Conservation (phyloP, 1,140 invertebrate species). For the Leptinotarsa texana region DNA sequence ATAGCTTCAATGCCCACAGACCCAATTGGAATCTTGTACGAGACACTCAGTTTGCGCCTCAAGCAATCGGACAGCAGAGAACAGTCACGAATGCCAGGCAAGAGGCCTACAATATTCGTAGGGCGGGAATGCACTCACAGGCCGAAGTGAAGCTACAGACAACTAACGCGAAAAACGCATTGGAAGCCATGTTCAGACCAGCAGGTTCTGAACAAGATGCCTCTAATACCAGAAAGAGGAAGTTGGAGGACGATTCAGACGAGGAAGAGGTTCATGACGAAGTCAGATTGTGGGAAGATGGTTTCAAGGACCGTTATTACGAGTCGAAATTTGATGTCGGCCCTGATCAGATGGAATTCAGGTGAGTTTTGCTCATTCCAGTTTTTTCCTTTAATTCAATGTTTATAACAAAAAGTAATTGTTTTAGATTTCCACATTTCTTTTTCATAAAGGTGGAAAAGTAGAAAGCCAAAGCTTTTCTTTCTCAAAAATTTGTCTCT, state of each 20-base stretch:
- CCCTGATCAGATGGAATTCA: constrained; percentile 80
- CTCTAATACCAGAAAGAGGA: constrained; percentile 58
- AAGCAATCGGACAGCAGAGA: constrained; percentile 58
- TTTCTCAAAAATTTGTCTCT: too few relatives aligned
- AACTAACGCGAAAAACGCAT: constrained; percentile 48
- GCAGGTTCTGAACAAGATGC: constrained; percentile 26
- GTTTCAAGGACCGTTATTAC: constrained; percentile 98
- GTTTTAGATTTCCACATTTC: too few relatives aligned
- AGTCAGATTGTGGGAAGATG: constrained; percentile 95
- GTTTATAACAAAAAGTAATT: too few relatives aligned
- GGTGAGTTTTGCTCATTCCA: constrained; percentile 56
- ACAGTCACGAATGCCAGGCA: constrained; percentile 68
- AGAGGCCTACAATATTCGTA: constrained; percentile 71
- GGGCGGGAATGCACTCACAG: constrained; percentile 61
- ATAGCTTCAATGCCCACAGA: constrained; percentile 60
- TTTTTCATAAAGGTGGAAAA: too few relatives aligned
- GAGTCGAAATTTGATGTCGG: constrained; percentile 94
- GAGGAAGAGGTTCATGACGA: constrained; percentile 88
- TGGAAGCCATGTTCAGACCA: constrained; percentile 58
- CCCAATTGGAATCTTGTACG: constrained; percentile 71
- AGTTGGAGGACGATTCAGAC: constrained; percentile 62
- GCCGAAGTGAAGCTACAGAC: constrained; percentile 42
- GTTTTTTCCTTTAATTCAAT: too few relatives aligned
- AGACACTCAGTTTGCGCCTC: constrained; percentile 75
- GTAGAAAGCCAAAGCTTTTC: too few relatives aligned